Percentiles rank a stretch among this genome's conserved stretches.
These are phyloP conservation scores for Pangasius sanitwongsei DNA, from an alignment of 2,797 vertebrate species.

Conservation along the genomic window DNA sequence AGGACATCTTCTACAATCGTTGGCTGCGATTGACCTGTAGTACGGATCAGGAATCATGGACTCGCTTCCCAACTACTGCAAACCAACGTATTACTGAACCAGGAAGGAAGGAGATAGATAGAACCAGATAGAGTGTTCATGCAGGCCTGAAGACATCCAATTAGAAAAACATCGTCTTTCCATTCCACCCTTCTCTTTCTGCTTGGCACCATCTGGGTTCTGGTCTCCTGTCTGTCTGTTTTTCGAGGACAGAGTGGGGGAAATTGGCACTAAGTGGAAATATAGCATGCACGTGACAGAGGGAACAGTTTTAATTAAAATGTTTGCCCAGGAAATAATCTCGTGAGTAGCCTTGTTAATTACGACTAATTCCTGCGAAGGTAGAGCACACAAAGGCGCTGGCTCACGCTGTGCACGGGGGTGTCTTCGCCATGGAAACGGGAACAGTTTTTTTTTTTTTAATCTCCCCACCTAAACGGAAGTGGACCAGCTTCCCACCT, in stretches of 20 bases:
- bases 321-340: conserved; percentile 78
- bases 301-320: conserved; percentile 79
- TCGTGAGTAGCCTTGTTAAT: conserved; percentile 76
- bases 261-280: conserved; percentile 76
- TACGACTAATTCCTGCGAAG: conserved; percentile 73
- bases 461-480: conserved; percentile 51
- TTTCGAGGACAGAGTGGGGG: conserved; percentile 66
- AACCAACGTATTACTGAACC: neutral
- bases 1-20: neutral
- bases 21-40: neutral
- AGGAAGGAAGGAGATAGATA: neutral
- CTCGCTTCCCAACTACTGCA: too few relatives aligned
- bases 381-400: conserved; percentile 51
- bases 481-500: conserved; percentile 46
- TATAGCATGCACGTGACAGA: conserved; percentile 71
- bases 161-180: conserved; percentile 52
- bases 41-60: neutral
- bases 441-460: conserved; percentile 35
- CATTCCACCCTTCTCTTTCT: conserved; percentile 48
- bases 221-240: conserved; percentile 63
- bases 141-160: conserved; percentile 37
- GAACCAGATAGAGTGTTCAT: conserved; percentile 29
- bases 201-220: conserved; percentile 66
- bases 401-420: conserved; percentile 39
- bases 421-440: conserved; percentile 59